phyloP scores from a whole-genome alignment of 2,888 invertebrate genomes.

The Brassicogethes aeneus region DNA sequence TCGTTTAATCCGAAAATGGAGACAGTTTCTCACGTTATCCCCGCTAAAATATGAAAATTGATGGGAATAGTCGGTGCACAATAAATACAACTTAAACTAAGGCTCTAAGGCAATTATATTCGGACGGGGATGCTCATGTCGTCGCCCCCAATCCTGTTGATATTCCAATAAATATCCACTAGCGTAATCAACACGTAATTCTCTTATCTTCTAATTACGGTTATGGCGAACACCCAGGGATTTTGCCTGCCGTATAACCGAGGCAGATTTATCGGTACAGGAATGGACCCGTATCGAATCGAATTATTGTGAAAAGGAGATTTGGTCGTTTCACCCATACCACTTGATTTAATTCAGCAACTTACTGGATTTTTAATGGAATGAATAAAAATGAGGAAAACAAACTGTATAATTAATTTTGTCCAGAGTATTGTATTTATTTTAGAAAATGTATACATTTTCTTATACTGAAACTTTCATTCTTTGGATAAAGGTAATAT shows the following conservation, averaged over 20 bases:
- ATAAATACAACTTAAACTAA: too few relatives aligned
- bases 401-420: too few relatives aligned
- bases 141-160: slow-evolving; percentile 29
- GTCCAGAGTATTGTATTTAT: too few relatives aligned
- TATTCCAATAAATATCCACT: slow-evolving; percentile 32
- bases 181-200: slow-evolving; percentile 35
- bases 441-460: too few relatives aligned
- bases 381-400: too few relatives aligned
- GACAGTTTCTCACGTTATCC: neutral
- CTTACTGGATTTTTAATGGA: too few relatives aligned
- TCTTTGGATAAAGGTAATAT: too few relatives aligned
- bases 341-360: too few relatives aligned
- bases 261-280: slow-evolving; percentile 21
- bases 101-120: neutral
- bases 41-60: neutral
- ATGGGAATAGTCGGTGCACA: too few relatives aligned
- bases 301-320: neutral
- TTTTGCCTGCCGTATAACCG: slow-evolving; percentile 18
- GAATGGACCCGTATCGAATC: slow-evolving; percentile 1
- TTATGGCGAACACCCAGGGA: slow-evolving; percentile 21
- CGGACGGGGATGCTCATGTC: slow-evolving; percentile 14
- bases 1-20: neutral
- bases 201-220: slow-evolving; percentile 34
- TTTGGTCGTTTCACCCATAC: neutral
- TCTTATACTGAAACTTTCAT: too few relatives aligned